Evolutionary conservation across 2,113 vertebrate species (phyloP).

Genomic region (Tragelaphus strepsiceros): DNA sequence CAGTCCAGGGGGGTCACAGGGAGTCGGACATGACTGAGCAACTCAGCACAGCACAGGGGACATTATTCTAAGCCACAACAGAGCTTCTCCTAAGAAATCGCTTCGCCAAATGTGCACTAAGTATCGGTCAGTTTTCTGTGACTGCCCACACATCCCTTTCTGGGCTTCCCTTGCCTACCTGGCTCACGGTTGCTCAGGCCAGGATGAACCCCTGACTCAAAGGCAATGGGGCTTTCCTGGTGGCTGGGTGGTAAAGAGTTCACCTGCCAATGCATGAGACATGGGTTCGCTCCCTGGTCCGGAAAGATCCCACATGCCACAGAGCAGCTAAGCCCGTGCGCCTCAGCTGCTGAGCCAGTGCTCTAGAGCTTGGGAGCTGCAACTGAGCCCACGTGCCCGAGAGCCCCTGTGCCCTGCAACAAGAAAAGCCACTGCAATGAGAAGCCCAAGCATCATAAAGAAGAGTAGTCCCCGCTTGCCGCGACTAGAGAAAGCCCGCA

Average conservation of each 20-base stretch:
- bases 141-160: background rate
- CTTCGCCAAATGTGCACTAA: fast-evolving
- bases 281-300: background rate
- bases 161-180: background rate
- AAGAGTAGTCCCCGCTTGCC: background rate
- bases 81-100: background rate
- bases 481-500: background rate
- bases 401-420: background rate
- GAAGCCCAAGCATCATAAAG: background rate
- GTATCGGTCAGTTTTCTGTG: fast-evolving
- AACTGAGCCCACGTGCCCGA: background rate
- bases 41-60: background rate
- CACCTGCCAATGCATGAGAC: background rate
- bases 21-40: background rate
- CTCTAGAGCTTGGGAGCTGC: background rate
- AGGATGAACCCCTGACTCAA: background rate
- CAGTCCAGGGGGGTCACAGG: background rate
- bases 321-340: background rate
- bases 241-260: background rate
- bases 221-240: background rate
- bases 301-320: background rate
- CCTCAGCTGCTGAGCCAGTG: background rate
- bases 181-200: background rate
- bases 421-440: background rate
- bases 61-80: background rate